Evolutionary conservation across 2,113 vertebrate species (phyloP), one percentile per base, ranked within the genome.

Genomic region (Oreocharis arfaki): DNA sequence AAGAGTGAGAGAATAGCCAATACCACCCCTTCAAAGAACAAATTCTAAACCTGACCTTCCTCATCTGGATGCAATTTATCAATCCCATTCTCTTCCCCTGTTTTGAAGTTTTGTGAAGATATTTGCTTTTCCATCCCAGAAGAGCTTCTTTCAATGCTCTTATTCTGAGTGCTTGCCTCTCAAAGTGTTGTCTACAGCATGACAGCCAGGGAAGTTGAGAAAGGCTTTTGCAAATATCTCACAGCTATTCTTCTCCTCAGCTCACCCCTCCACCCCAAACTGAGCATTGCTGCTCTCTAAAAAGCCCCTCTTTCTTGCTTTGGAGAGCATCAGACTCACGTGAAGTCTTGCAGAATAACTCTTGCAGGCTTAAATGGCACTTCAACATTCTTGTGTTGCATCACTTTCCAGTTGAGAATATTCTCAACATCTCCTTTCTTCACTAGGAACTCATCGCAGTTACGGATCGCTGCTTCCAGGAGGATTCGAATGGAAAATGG

Each of bases 311-410:
- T 33, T 64, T 19, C 28, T 53, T 55, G 47, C 19, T 90, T 33
- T 71, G 55, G 22, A 70, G 65, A 81, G 10, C n/a, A 32, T 27
- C 15, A 60, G 63, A 98, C 99, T 96, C 98, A 99, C 99, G 99
- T 99, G 89, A 99, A 99, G 95, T 99, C 99, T 94, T 99, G 99
- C 32, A 99, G 97, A 95, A 99, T 99, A 95, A 99, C 99, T 1
- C 99, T 98, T 8, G 99, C 99, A 26, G 99, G 99, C 70, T 98
- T 99, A 97, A 99, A 99, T 0, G 99, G 99, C 11, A 99, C 99
- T 98, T 99, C 99, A 87, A 99, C 98, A 41, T 97, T 98, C 68
- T 99, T 97, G 53, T 98, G 98, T 97, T 99, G 99, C 61, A 98
- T 97, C 76, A 98, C 93, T 84, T 98, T 98, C 99, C 99, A 99